Evolutionary conservation across 2,888 invertebrate species (phyloP).

Genomic region (Podotricha telesiphe): DNA sequence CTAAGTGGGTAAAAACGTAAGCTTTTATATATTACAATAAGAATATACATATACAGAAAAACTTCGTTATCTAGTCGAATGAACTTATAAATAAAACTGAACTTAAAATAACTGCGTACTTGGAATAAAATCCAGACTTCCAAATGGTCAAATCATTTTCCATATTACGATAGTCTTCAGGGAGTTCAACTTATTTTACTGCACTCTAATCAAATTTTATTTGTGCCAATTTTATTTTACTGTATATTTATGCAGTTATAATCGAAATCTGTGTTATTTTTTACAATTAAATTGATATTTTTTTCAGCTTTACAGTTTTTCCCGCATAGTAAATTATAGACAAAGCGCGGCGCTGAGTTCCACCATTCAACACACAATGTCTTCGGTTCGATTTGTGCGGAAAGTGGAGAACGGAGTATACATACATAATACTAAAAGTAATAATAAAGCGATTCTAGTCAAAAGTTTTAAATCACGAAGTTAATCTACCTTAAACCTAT

Average conservation of each 20-base stretch:
- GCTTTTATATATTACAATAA: too few species aligned
- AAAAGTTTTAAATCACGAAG: not conserved
- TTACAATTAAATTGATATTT: too few species aligned
- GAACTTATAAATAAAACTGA: not conserved
- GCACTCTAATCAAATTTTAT: constrained; percentile 8
- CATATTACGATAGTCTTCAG: not conserved
- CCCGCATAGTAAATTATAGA: too few species aligned
- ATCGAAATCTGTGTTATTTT: too few species aligned
- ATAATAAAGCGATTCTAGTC: not conserved
- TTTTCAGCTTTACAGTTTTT: too few species aligned
- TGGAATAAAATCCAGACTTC: constrained; percentile 4
- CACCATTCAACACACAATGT: too few species aligned
- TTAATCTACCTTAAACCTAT: not conserved
- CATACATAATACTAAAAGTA: too few species aligned
- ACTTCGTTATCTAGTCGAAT: not conserved
- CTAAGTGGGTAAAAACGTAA: too few species aligned
- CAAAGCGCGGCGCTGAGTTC: too few species aligned
- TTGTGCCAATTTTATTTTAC: not conserved
- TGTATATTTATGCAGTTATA: not conserved
- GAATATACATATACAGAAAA: not conserved
- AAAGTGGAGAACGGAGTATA: too few species aligned
- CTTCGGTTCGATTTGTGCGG: too few species aligned
- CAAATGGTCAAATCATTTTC: constrained; percentile 5
- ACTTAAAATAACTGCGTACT: not conserved
- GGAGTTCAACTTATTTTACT: constrained; percentile 1